Evolutionary conservation across 2,113 vertebrate genomes (phyloP).

Genomic region (Indicator maculatus): DNA sequence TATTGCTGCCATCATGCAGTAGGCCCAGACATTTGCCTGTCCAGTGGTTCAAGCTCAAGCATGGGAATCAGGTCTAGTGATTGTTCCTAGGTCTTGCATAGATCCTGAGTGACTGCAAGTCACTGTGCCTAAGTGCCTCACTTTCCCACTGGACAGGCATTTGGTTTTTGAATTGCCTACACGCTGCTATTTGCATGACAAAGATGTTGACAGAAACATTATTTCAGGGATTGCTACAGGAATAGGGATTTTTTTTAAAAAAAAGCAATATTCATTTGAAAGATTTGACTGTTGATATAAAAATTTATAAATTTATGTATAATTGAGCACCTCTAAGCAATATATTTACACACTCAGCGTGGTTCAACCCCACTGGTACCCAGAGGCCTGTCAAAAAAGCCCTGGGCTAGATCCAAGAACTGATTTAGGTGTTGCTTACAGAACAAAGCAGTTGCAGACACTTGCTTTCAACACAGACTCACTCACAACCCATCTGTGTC

Average conservation of each 20-base stretch:
- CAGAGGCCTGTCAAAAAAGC: slow-evolving; percentile 42
- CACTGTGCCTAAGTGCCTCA: slow-evolving; percentile 69
- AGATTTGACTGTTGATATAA: slow-evolving; percentile 54
- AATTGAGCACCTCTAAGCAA: slow-evolving; percentile 52
- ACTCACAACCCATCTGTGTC: slow-evolving; percentile 8
- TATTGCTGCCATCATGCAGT: not conserved
- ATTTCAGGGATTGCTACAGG: slow-evolving; percentile 70
- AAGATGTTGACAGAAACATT: slow-evolving; percentile 45
- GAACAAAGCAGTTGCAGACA: slow-evolving; percentile 48
- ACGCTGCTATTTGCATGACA: slow-evolving; percentile 67
- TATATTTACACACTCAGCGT: not conserved
- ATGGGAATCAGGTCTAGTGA: not conserved
- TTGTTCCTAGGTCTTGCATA: slow-evolving; percentile 35
- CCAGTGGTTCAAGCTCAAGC: slow-evolving; percentile 58
- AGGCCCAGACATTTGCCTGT: slow-evolving; percentile 17
- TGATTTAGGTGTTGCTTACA: slow-evolving; percentile 56
- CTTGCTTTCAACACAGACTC: slow-evolving; percentile 34
- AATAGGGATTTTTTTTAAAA: slow-evolving; percentile 1
- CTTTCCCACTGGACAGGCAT: slow-evolving; percentile 54
- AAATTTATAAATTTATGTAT: slow-evolving; percentile 49
- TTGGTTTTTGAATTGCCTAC: slow-evolving; percentile 43
- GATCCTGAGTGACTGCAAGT: slow-evolving; percentile 27
- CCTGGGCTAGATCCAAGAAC: slow-evolving; percentile 66
- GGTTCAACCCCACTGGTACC: not conserved
- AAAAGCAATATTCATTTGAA: slow-evolving; percentile 69